phyloP scores from a whole-genome alignment of 2,797 vertebrate species.

The Cossypha niveicapilla region DNA sequence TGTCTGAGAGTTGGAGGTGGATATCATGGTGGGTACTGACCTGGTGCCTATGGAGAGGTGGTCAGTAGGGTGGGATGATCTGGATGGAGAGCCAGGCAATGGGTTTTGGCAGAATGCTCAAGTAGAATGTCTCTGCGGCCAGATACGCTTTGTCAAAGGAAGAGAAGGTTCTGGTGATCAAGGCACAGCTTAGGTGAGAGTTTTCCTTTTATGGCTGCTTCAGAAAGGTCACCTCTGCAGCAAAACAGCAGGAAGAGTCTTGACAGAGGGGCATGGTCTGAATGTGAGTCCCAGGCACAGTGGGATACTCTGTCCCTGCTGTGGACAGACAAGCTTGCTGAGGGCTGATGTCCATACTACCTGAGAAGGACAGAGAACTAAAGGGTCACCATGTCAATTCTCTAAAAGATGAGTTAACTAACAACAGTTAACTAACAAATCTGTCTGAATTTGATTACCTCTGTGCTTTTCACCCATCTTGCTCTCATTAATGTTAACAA shows the following conservation, averaged over 20 bases:
- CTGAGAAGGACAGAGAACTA: not conserved
- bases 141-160: not conserved
- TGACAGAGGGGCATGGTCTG: not conserved
- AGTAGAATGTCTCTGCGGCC: not conserved
- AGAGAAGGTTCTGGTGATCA: not conserved
- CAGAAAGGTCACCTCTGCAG: not conserved
- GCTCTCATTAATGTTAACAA: not conserved
- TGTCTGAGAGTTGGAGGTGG: not conserved
- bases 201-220: not conserved
- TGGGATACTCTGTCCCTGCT: fast-evolving
- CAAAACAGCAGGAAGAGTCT: not conserved
- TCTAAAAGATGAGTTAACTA: not conserved
- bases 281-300: not conserved
- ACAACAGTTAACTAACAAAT: fast-evolving
- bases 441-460: not conserved
- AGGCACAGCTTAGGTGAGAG: not conserved
- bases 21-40: not conserved
- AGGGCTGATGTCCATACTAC: not conserved
- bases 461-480: not conserved
- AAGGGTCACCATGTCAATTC: not conserved
- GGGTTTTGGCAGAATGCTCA: not conserved
- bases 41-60: not conserved
- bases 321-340: not conserved
- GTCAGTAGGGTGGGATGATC: not conserved
- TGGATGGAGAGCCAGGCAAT: not conserved